Base-by-base conservation (phyloP, 2,797 vertebrate species). In the Sebastes oblongus region DNA sequence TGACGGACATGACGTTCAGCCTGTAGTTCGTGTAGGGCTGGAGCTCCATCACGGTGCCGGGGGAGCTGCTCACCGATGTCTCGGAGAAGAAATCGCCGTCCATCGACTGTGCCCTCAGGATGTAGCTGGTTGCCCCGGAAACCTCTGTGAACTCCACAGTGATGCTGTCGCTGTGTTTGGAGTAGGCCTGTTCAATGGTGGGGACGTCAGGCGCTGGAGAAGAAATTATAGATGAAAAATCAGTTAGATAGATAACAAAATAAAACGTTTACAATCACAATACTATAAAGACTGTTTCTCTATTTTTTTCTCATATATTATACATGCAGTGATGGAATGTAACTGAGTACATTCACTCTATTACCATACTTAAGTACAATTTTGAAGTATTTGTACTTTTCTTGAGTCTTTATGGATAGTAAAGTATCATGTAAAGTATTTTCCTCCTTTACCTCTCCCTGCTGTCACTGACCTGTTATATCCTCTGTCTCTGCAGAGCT, bases 131-230 rank as follows among this genome's bases (percentile, higher is more conserved):
- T 54, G 97, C 97, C 50, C 97, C 98, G 1, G 93, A 72, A 74
- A 97, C 95, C 0, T 92, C 81, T 10, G 82, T 89, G 93, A 98
- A 99, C 88, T 97, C 96, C 88, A 98, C 97, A 3, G 96, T 98
- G 93, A 99, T 96, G 84, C 97, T 98, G 91, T 93, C 91, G 83
- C 97, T 98, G 60, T 95, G 81, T 90, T 98, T 98, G 75, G 98
- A 99, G 92, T 97, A 97, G 64, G 95, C 96, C 86, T 96, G 90
- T 9, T 95, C 83, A 71, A 98, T 97, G 71, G 83, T 82, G 32
- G 98, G 97, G 42, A 94, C 87, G 8, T 96, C 96, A 7, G 97
- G 97, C 83, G 96, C 98, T 99, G 78, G 12, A 66, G 67, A 39
- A 56, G 42, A 84, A 36, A 76, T 4, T n/a, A 61, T 3, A 60